Evolutionary conservation across 2,797 vertebrate species (phyloP).

Genomic region (Lagorchestes hirsutus): DNA sequence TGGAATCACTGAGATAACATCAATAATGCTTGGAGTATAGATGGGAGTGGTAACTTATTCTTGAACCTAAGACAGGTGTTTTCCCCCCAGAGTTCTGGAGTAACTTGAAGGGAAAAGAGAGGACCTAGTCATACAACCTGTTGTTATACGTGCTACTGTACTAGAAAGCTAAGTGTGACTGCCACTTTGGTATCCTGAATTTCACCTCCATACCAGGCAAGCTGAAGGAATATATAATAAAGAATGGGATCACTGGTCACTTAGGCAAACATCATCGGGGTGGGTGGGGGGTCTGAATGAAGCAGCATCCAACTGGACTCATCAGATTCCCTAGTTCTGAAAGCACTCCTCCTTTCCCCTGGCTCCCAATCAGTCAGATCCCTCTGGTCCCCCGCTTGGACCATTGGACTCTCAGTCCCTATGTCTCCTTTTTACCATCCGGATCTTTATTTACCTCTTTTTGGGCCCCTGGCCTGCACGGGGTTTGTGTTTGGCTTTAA

Average conservation of each 20-base stretch:
- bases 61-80: neutral
- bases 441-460: slow-evolving; percentile 84
- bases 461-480: slow-evolving; percentile 80
- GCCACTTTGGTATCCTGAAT: neutral
- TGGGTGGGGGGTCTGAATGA: neutral
- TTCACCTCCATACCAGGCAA: neutral
- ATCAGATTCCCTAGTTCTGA: neutral
- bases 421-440: slow-evolving; percentile 6
- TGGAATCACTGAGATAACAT: neutral
- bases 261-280: neutral
- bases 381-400: slow-evolving; percentile 3
- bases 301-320: neutral
- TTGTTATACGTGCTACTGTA: neutral
- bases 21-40: neutral
- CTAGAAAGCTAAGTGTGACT: slow-evolving; percentile 10
- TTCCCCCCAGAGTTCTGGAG: slow-evolving; percentile 23
- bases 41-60: neutral
- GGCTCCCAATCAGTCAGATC: neutral
- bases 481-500: slow-evolving; percentile 83
- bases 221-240: slow-evolving; percentile 15
- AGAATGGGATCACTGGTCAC: slow-evolving; percentile 21
- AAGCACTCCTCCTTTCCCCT: neutral
- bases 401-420: neutral
- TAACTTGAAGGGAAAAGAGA: slow-evolving; percentile 41
- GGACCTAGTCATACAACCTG: neutral